Conservation (phyloP, 1,140 invertebrate genomes). For the Drosophila murphyi region DNA sequence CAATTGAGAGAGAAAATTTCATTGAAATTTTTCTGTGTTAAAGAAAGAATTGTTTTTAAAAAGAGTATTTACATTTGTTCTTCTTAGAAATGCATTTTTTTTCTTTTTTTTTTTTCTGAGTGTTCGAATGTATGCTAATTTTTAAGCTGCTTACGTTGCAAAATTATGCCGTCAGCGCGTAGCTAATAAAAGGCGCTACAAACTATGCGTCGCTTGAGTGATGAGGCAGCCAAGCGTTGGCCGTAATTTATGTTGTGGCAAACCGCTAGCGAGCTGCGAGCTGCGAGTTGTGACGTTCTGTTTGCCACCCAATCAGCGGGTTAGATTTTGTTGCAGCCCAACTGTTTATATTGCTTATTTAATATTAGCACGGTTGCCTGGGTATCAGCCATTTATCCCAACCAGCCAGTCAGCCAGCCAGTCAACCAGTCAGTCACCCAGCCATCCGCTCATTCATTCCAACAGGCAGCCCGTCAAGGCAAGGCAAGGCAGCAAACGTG, state of each 20-base stretch:
- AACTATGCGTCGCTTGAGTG: constrained; percentile 77
- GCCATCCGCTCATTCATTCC: neutral
- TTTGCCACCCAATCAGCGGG: constrained; percentile 44
- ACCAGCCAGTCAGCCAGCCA: neutral
- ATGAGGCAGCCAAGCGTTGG: constrained; percentile 77
- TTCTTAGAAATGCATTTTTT: too few species aligned
- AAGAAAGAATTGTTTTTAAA: too few species aligned
- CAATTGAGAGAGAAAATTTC: too few species aligned
- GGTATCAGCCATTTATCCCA: constrained; percentile 36
- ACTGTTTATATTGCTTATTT: constrained; percentile 79
- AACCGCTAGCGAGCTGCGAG: constrained; percentile 40
- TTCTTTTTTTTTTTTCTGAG: neutral
- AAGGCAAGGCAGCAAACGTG: neutral
- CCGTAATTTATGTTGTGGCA: constrained; percentile 80
- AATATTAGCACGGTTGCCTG: constrained; percentile 78
- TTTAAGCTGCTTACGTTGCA: constrained; percentile 71
- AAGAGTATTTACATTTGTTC: too few species aligned
- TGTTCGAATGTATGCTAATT: constrained; percentile 64
- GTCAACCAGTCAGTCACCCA: neutral
- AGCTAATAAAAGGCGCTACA: constrained; percentile 78
- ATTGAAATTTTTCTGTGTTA: too few species aligned
- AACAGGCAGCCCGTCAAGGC: too few species aligned
- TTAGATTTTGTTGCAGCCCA: constrained; percentile 57
- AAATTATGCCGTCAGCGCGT: constrained; percentile 70
- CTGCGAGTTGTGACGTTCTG: neutral